These are phyloP conservation scores for Cistogaster globosa DNA, from an alignment of 2,888 invertebrate genomes.

Conservation along the genomic window DNA sequence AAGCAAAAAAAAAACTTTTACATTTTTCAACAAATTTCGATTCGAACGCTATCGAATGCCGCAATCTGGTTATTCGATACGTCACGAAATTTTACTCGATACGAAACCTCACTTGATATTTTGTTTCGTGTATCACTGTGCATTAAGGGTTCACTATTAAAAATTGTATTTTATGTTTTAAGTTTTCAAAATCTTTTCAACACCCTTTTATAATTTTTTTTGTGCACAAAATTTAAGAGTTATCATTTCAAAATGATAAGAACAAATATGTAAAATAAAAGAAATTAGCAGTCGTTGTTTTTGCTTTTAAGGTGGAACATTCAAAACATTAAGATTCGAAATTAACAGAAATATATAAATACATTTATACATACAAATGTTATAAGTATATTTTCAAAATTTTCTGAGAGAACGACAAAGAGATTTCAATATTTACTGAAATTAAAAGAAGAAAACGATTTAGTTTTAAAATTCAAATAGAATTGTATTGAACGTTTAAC, in stretches of 20 bases:
- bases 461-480: conserved; percentile 55
- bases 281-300: conserved; percentile 37
- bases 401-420: conserved; percentile 10
- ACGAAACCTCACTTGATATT: too few species aligned
- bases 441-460: conserved; percentile 25
- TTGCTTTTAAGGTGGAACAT: conserved; percentile 62
- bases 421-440: conserved; percentile 45
- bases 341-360: conserved; percentile 59
- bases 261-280: conserved; percentile 30
- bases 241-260: conserved; percentile 50
- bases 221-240: conserved; percentile 26
- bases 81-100: too few species aligned
- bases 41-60: too few species aligned
- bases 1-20: too few species aligned
- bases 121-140: too few species aligned
- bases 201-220: neutral
- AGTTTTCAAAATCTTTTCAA: neutral
- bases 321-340: conserved; percentile 65
- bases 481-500: conserved; percentile 67
- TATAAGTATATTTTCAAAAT: conserved; percentile 50
- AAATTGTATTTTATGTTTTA: neutral
- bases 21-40: too few species aligned
- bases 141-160: neutral
- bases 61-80: too few species aligned
- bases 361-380: neutral